Base-by-base conservation (phyloP, 2,113 vertebrate species). In the Manacus vitellinus region DNA sequence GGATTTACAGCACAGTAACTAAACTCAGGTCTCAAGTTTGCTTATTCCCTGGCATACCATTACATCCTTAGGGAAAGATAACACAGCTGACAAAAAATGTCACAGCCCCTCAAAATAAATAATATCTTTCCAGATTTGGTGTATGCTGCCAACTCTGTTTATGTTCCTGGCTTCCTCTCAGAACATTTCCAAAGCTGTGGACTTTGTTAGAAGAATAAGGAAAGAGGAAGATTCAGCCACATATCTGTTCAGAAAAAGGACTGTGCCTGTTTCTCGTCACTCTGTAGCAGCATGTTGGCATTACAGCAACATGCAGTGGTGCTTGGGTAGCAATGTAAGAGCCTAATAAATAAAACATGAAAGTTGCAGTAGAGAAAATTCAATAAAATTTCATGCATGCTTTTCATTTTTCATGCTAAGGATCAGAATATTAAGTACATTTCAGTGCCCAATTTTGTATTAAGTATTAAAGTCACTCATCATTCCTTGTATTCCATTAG, bases 1-100 rank as follows among this genome's bases (percentile, higher is more conserved):
- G 47, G 83, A 94, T 94, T 95, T 92, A 87, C 70, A 68, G 84
- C 84, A 59, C 72, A 84, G 80, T 68, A 92, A 97, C 88, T 92
- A 94, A 96, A 72, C 88, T 90, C 79, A 66, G 82, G 79, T 92
- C 75, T 84, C 22, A 1, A 78, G 52, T 84, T 83, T 87, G 84
- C 89, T 72, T 85, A 83, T 91, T 92, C 83, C 83, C 85, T 71
- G 61, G 76, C 75, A 92, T 92, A 80, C 63, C 33, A n/a, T 43
- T 94, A 52, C 56, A 68, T 72, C 91, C 77, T 87, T 10, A 7
- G 89, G 84, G 80, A 91, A 91, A 92, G 77, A 94, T 52, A 95
- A 91, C 0, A 25, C 89, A 96, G 91, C 77, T 95, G 86, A 85
- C 73, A 89, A 95, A 94, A 95, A 94, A 43, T 47, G 76, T 91